These are phyloP conservation scores for Abscondita cerata DNA, from an alignment of 2,888 invertebrate genomes.

Conservation along the genomic window DNA sequence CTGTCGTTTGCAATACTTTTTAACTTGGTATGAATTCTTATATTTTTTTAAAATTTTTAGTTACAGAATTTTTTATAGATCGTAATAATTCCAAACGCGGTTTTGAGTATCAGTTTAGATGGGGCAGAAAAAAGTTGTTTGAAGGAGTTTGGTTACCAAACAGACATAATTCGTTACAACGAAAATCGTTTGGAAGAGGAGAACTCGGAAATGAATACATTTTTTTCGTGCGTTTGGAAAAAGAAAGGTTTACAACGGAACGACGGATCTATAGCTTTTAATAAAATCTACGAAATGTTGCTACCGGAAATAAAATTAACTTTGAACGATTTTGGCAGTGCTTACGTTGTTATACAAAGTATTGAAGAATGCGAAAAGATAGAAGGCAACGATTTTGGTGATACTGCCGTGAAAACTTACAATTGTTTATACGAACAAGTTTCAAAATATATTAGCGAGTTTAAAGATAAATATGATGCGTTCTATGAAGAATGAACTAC, in stretches of 20 bases:
- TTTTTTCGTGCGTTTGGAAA: slow-evolving; percentile 23
- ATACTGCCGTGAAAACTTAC: slow-evolving; percentile 16
- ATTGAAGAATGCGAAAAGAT: slow-evolving; percentile 8
- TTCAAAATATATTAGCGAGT: background rate
- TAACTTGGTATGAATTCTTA: too few relatives aligned
- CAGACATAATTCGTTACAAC: slow-evolving; percentile 10
- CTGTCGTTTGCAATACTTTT: too few relatives aligned
- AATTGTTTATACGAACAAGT: slow-evolving; percentile 14
- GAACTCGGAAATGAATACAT: slow-evolving; percentile 11
- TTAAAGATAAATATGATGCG: background rate
- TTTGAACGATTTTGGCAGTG: slow-evolving; percentile 3
- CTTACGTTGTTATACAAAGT: slow-evolving; percentile 9
- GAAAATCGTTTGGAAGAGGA: slow-evolving; percentile 17
- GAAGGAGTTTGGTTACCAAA: slow-evolving; percentile 10
- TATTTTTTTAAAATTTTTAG: too few relatives aligned
- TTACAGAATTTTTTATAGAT: too few relatives aligned
- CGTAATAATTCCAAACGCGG: too few relatives aligned
- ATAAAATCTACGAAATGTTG: slow-evolving; percentile 6
- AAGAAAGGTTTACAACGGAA: slow-evolving; percentile 17
- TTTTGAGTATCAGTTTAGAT: slow-evolving; percentile 16
- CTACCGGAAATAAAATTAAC: background rate
- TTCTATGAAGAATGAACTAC: too few relatives aligned
- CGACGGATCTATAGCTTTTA: slow-evolving; percentile 12
- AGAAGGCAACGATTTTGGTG: slow-evolving; percentile 15
- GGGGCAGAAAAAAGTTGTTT: slow-evolving; percentile 15